Conservation (phyloP, 2,888 invertebrate genomes). For the Orthonevra nobilis region DNA sequence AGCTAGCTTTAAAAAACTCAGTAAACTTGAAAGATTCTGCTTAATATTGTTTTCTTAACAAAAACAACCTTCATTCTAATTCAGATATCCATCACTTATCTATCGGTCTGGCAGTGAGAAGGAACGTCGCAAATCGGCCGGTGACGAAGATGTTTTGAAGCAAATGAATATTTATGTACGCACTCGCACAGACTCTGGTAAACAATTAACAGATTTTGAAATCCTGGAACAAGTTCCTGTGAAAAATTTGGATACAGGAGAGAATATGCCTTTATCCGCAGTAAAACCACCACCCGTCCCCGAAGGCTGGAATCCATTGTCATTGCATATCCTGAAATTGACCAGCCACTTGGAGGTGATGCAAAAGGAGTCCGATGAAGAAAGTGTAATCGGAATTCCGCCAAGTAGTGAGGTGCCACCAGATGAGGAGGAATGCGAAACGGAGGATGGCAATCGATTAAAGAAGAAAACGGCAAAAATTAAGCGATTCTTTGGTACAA, state of each 20-base stretch:
- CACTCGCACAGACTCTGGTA: constrained; percentile 92
- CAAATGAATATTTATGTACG: constrained; percentile 87
- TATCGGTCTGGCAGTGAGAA: constrained; percentile 77
- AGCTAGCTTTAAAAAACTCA: too few species aligned
- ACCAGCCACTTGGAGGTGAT: constrained; percentile 91
- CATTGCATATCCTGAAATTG: constrained; percentile 95
- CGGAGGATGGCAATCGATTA: constrained; percentile 80
- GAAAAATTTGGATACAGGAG: constrained; percentile 90
- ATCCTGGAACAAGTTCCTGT: constrained; percentile 95
- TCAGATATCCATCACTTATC: constrained; percentile 77
- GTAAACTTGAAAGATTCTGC: constrained; percentile 32
- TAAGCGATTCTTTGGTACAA: constrained; percentile 91
- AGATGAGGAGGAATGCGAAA: constrained; percentile 80
- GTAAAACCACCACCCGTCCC: constrained; percentile 82
- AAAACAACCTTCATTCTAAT: too few species aligned
- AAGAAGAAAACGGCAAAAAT: constrained; percentile 83
- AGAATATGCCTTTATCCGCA: constrained; percentile 94
- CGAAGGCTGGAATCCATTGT: constrained; percentile 97
- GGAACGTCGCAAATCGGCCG: constrained; percentile 90
- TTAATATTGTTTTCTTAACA: constrained; percentile 32
- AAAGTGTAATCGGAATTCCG: constrained; percentile 84
- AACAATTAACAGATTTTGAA: constrained; percentile 93
- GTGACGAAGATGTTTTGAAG: constrained; percentile 88
- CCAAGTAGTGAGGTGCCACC: constrained; percentile 78
- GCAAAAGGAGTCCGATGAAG: constrained; percentile 89